Conservation (phyloP, 1,140 invertebrate species). For the Aphelenchoides besseyi region DNA sequence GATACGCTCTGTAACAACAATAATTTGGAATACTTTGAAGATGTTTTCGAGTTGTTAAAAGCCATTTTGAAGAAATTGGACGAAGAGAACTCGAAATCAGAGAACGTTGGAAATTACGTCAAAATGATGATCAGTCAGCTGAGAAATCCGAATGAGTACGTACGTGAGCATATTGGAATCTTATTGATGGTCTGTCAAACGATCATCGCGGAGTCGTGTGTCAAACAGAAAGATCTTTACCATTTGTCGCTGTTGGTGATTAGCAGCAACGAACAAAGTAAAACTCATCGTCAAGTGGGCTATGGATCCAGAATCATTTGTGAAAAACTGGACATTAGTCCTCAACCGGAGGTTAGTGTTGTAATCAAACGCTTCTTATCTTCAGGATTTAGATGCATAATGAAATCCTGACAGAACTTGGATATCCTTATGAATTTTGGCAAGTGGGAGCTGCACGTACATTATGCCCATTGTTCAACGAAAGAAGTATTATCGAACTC, state of each 20-base stretch:
- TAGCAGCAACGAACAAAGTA: not conserved
- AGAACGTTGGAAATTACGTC: slow-evolving; percentile 11
- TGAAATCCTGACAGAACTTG: slow-evolving; percentile 15
- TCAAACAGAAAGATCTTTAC: slow-evolving; percentile 4
- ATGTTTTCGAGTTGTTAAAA: slow-evolving; percentile 27
- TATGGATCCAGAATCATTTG: not conserved
- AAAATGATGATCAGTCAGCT: slow-evolving; percentile 1
- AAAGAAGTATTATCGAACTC: slow-evolving; percentile 69
- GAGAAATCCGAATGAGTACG: slow-evolving; percentile 12
- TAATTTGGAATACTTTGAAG: slow-evolving; percentile 36
- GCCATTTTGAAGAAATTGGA: slow-evolving; percentile 30
- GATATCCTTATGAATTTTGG: slow-evolving; percentile 22
- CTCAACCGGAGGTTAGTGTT: slow-evolving; percentile 3
- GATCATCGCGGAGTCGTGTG: not conserved
- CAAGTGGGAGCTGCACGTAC: not conserved
- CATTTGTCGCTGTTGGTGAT: slow-evolving; percentile 1
- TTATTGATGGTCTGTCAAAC: slow-evolving; percentile 1
- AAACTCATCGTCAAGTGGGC: not conserved
- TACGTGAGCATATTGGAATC: slow-evolving; percentile 2
- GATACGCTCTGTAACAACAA: slow-evolving; percentile 1
- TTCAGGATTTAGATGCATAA: slow-evolving; percentile 20
- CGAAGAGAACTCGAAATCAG: slow-evolving; percentile 2
- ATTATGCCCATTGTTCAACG: slow-evolving; percentile 66
- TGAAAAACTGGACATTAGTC: slow-evolving; percentile 2
- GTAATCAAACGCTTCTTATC: not conserved